Evolutionary conservation across 2,888 invertebrate genomes (phyloP).

Genomic region (Eupithecia abbreviata): DNA sequence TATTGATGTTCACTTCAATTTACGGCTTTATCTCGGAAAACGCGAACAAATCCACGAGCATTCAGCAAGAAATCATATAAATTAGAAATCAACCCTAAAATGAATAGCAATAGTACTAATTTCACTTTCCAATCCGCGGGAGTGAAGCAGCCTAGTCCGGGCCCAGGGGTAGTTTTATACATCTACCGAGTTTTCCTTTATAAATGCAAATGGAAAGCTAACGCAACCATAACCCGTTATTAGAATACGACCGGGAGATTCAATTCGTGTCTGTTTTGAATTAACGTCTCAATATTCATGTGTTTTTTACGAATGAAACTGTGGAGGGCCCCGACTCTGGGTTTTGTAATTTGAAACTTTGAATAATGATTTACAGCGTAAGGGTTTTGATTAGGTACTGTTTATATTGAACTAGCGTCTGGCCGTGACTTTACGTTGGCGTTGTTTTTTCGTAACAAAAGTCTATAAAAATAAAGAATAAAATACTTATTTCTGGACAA

Average conservation of each 20-base stretch:
- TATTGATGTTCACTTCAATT: too few relatives aligned
- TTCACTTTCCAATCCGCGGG: neutral
- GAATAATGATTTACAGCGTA: too few relatives aligned
- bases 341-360: neutral
- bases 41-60: too few relatives aligned
- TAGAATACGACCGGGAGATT: conserved; percentile 43
- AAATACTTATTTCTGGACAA: too few relatives aligned
- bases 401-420: neutral
- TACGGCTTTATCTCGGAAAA: too few relatives aligned
- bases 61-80: neutral
- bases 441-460: neutral
- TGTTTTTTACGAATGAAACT: conserved; percentile 19
- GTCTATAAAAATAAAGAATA: too few relatives aligned
- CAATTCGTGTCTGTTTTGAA: conserved; percentile 39
- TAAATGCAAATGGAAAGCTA: conserved; percentile 46
- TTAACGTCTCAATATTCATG: conserved; percentile 32
- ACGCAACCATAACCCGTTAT: conserved; percentile 44
- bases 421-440: neutral
- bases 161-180: conserved; percentile 28
- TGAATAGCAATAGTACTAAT: neutral
- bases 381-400: too few relatives aligned
- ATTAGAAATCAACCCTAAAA: neutral
- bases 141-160: conserved; percentile 9
- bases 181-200: conserved; percentile 41
- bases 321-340: neutral